Conservation (phyloP, 2,113 vertebrate species). For the Rhagologus leucostigma region DNA sequence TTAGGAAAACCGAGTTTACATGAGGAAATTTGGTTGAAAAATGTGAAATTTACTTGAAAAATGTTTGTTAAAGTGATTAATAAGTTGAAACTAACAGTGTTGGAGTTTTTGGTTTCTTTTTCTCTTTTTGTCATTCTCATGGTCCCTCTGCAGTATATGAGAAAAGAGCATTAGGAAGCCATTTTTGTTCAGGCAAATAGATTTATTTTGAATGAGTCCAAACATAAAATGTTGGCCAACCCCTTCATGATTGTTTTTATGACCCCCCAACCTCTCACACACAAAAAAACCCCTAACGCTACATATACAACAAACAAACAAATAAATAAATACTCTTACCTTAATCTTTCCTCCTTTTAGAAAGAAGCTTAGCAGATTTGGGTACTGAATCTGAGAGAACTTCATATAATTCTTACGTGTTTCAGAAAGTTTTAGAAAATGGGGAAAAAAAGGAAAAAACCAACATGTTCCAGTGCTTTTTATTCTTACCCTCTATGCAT, state of each 20-base stretch:
- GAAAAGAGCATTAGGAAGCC: neutral
- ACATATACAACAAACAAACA: neutral
- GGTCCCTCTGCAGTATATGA: neutral
- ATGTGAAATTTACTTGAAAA: neutral
- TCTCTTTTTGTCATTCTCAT: neutral
- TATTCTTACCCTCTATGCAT: neutral
- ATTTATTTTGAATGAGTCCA: neutral
- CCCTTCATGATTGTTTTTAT: neutral
- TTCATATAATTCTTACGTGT: neutral
- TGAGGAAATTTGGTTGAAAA: neutral
- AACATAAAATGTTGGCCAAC: neutral
- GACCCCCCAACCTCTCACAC: neutral
- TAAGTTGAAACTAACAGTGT: neutral
- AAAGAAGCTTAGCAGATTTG: neutral
- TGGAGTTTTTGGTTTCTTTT: rapidly evolving
- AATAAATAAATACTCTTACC: neutral
- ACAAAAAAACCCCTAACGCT: too few relatives aligned
- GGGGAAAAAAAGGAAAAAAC: rapidly evolving
- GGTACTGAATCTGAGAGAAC: neutral
- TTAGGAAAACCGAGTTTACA: neutral
- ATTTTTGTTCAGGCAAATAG: neutral
- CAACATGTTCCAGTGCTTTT: neutral
- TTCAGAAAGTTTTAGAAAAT: neutral
- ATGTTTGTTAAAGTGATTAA: neutral
- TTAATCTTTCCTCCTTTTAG: neutral